A percentile compares a stretch with the other conserved stretches of the same genome.
These are phyloP conservation scores for Lithophane socia DNA, from an alignment of 2,888 invertebrate species.

Conservation along the genomic window DNA sequence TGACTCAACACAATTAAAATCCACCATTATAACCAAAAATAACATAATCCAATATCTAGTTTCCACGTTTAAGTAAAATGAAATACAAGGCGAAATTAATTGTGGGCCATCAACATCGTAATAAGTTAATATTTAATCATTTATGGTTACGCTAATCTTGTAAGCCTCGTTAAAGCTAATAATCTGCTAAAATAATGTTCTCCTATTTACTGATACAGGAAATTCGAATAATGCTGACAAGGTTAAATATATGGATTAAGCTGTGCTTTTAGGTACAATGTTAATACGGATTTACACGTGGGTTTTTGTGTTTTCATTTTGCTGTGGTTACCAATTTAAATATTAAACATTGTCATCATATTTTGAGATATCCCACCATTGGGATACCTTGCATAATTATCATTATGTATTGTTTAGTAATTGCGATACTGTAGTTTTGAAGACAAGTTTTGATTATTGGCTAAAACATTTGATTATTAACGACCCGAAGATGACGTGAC, in stretches of 20 bases:
- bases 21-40: background rate
- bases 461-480: background rate
- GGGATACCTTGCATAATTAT: background rate
- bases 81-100: slow-evolving; percentile 40
- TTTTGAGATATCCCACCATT: background rate
- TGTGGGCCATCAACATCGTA: slow-evolving; percentile 43
- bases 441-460: background rate
- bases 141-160: slow-evolving; percentile 46
- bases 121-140: slow-evolving; percentile 55
- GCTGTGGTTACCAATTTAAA: background rate
- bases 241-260: slow-evolving; percentile 12
- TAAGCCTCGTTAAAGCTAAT: slow-evolving; percentile 40
- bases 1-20: background rate
- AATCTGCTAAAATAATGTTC: slow-evolving; percentile 47
- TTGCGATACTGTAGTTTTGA: background rate
- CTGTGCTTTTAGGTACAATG: background rate
- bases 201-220: slow-evolving; percentile 17
- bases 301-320: slow-evolving; percentile 7
- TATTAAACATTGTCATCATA: background rate
- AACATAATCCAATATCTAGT: background rate
- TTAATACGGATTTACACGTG: background rate
- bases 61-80: background rate
- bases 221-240: slow-evolving; percentile 17
- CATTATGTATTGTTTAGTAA: background rate
- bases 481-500: too few species aligned